Evolutionary conservation across 2,888 invertebrate genomes (phyloP).

Genomic region (Boloria euphrosyne): DNA sequence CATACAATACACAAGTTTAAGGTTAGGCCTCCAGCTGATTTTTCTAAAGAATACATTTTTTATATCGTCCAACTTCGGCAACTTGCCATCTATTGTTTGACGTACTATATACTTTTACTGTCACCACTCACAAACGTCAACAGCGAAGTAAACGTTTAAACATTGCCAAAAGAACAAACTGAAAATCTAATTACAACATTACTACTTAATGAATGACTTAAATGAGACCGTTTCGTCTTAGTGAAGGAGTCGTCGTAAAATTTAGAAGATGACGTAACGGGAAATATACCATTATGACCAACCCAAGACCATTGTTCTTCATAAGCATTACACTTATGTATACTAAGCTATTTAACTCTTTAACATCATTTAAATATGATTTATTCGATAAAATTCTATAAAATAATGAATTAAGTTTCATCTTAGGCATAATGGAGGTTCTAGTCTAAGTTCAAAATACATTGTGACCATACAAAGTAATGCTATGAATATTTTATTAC

Average conservation of each 20-base stretch:
- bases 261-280: slow-evolving; percentile 29
- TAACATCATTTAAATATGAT: not conserved
- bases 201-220: slow-evolving; percentile 16
- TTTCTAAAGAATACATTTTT: slow-evolving; percentile 22
- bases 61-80: slow-evolving; percentile 28
- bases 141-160: slow-evolving; percentile 25
- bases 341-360: not conserved
- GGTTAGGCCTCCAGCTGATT: slow-evolving; percentile 54
- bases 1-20: slow-evolving; percentile 51
- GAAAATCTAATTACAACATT: slow-evolving; percentile 16
- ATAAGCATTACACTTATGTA: slow-evolving; percentile 3
- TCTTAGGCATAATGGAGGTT: too few species aligned
- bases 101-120: slow-evolving; percentile 23
- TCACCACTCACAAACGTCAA: slow-evolving; percentile 4
- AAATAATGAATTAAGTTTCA: too few species aligned
- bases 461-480: too few species aligned
- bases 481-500: too few species aligned
- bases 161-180: slow-evolving; percentile 27
- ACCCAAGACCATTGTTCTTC: slow-evolving; percentile 12
- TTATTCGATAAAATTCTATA: too few species aligned
- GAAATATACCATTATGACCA: slow-evolving; percentile 33
- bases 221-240: slow-evolving; percentile 12
- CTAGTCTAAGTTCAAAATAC: too few species aligned
- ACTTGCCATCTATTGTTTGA: slow-evolving; percentile 25
- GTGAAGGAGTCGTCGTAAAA: slow-evolving; percentile 24